Evolutionary conservation across 2,888 invertebrate species (phyloP).

Genomic region (Entomobrya multifasciata): DNA sequence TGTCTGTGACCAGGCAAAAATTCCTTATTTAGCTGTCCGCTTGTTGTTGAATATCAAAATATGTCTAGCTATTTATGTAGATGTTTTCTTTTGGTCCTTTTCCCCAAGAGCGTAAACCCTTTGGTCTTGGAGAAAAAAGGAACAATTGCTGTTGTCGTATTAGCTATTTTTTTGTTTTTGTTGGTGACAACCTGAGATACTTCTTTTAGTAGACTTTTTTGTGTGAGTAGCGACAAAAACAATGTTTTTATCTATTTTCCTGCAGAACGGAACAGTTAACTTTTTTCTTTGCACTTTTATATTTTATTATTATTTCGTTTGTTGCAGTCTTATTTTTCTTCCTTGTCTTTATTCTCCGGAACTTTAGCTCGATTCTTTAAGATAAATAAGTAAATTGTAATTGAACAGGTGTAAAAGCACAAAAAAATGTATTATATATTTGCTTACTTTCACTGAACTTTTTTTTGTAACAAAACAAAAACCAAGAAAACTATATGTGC

Average conservation of each 20-base stretch:
- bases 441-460: no score
- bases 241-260: slow-evolving; percentile 38
- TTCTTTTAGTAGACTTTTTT: neutral
- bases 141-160: slow-evolving; percentile 43
- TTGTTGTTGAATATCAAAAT: neutral
- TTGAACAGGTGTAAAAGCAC: slow-evolving; percentile 57
- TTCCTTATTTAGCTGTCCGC: slow-evolving; percentile 32
- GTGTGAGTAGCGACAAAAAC: neutral
- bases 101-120: neutral
- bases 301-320: slow-evolving; percentile 25
- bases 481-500: neutral
- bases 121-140: neutral
- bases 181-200: slow-evolving; percentile 31
- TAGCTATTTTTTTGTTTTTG: slow-evolving; percentile 41
- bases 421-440: slow-evolving; percentile 52
- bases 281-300: slow-evolving; percentile 41
- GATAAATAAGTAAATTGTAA: slow-evolving; percentile 32
- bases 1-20: slow-evolving; percentile 60
- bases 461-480: no score
- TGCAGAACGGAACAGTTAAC: slow-evolving; percentile 27
- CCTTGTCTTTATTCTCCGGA: neutral
- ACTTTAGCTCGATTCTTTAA: slow-evolving; percentile 1
- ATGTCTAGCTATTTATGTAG: neutral
- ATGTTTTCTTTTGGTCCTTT: slow-evolving; percentile 37
- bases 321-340: slow-evolving; percentile 16